Base-by-base conservation (phyloP, 2,888 invertebrate species). In the Aporophyla lueneburgensis region DNA sequence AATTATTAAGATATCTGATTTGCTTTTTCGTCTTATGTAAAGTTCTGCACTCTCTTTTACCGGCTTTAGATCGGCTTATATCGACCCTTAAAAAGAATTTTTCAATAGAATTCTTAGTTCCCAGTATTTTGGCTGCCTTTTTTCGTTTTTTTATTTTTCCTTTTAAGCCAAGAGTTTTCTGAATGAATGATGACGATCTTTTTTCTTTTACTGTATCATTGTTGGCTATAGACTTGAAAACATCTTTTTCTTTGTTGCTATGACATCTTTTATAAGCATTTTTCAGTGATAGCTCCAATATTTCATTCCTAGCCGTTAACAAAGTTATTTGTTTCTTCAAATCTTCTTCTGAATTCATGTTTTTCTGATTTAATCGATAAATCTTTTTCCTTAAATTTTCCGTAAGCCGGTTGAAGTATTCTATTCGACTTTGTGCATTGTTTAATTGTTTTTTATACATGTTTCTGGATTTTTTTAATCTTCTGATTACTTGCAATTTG, bases 21-120 rank as follows among this genome's bases (percentile, higher is more conserved):
- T 61, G 61, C 2, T 61, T 40, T 61, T 61, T 63, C n/a, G 43
- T 63, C 16, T 63, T 63, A 63, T 46, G 7, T 63, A 46, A 9
- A 63, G 63, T 63, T 63, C 62, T 63, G 61, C 61, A 61, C 10
- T 61, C 61, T 61, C n/a, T 61, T 40, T 61, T 61, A 61, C 61
- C 61, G 21, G 61, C 61, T 6, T 40, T 40, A 40, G 61, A 40
- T 40, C 61, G 61, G 40, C 61, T 61, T 61, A 40, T 3, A 21
- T 53, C 21, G 12, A 40, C 61, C n/a, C 61, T 62, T 1, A 62
- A 62, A 40, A 62, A 40, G 16, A 40, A 61, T 1, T 61, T 61
- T 61, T 12, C n/a, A 62, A 62, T n/a, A 62, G 61, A 62, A 6
- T 62, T 5, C 61, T 40, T 62, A 62, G 12, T n/a, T 62, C 2